phyloP scores from a whole-genome alignment of 2,113 vertebrate genomes.

The Xiphophorus hellerii region DNA sequence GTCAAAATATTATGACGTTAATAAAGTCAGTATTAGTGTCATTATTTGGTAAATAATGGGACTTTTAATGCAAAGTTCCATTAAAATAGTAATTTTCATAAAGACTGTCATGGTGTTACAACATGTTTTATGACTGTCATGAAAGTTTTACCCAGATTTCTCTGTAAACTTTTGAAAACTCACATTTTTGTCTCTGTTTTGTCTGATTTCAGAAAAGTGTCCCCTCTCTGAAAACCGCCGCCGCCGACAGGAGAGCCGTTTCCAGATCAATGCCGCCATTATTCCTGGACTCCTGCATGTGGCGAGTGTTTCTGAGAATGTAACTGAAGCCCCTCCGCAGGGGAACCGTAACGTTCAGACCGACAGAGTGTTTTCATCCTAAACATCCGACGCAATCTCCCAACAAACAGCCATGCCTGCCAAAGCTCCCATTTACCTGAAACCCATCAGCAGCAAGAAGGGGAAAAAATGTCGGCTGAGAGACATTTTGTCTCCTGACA shows the following conservation, averaged over 20 bases:
- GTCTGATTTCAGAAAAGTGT: constrained; percentile 67
- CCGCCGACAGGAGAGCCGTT: constrained; percentile 30
- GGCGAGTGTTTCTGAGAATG: constrained; percentile 71
- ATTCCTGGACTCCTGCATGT: constrained; percentile 45
- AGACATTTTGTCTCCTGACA: constrained; percentile 96
- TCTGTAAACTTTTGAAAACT: constrained; percentile 27
- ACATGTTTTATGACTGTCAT: too few species aligned
- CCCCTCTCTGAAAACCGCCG: constrained; percentile 23
- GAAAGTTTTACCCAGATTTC: constrained; percentile 18
- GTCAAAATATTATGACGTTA: too few species aligned
- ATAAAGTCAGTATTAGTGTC: too few species aligned
- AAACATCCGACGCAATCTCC: constrained; percentile 36
- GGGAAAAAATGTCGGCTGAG: constrained; percentile 97
- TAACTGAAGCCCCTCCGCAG: constrained; percentile 60
- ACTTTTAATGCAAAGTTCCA: too few species aligned
- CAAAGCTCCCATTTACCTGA: constrained; percentile 97
- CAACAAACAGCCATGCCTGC: constrained; percentile 88
- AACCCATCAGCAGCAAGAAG: constrained; percentile 92
- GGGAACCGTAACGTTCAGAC: constrained; percentile 48
- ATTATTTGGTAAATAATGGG: too few species aligned
- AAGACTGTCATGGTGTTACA: too few species aligned
- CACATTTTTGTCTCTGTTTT: constrained; percentile 37
- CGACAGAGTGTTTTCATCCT: constrained; percentile 33
- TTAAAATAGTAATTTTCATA: too few species aligned
- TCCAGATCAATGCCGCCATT: constrained; percentile 56